These are phyloP conservation scores for Bombyx huttoni DNA, from an alignment of 2,888 invertebrate species.

Conservation along the genomic window DNA sequence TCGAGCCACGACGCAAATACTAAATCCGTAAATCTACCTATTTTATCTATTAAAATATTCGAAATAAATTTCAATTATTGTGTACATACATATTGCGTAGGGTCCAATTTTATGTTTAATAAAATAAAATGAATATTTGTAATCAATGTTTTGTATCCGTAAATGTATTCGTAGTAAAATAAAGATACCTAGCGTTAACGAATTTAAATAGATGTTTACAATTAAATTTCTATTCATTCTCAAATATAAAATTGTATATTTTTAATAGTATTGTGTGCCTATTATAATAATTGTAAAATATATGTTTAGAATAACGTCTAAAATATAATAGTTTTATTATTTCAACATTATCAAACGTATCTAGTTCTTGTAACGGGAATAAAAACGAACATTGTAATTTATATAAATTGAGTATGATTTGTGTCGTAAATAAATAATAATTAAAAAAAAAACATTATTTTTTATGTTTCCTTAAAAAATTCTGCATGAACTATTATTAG, in stretches of 20 bases:
- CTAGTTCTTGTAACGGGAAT: neutral
- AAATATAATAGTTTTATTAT: neutral
- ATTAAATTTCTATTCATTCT: neutral
- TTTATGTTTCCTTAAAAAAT: neutral
- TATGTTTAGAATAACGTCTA: neutral
- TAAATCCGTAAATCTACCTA: slow-evolving; percentile 9
- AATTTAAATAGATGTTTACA: neutral
- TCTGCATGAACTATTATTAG: too few relatives aligned
- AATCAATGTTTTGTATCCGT: neutral
- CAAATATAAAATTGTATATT: neutral
- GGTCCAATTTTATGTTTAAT: slow-evolving; percentile 19
- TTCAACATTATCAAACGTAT: neutral
- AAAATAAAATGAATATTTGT: neutral
- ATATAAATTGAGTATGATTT: neutral
- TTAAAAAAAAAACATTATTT: neutral
- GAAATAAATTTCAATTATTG: slow-evolving; percentile 6
- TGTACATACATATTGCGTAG: slow-evolving; percentile 20
- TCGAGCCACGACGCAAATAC: slow-evolving; percentile 58
- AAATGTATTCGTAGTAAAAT: neutral
- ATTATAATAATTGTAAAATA: neutral
- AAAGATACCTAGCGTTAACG: neutral
- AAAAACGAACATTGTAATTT: neutral
- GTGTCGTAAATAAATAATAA: neutral
- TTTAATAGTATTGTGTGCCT: neutral
- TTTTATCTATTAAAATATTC: neutral